Base-by-base conservation (phyloP, 2,113 vertebrate species). In the Phalacrocorax brasilianus region DNA sequence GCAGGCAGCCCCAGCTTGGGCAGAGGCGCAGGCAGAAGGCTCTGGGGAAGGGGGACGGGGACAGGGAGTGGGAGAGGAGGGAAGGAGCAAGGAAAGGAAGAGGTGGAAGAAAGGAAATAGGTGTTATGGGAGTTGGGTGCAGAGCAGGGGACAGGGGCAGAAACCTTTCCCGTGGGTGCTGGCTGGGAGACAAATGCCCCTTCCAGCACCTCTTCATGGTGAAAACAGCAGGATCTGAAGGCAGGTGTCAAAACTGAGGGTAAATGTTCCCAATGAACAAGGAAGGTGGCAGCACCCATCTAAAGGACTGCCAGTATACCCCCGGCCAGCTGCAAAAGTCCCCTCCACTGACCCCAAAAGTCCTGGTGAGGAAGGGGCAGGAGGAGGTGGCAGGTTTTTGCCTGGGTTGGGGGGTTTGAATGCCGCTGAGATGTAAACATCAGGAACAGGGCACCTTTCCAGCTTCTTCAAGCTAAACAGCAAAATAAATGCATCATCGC, bases 101-200 rank as follows among this genome's bases (percentile, higher is more conserved):
- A 45, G 71, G 9, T 8, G n/a, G 66, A 85, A 58, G 42, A 8
- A 33, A 44, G 12, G 58, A 71, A 53, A n/a, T 2, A 16, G 52
- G 12, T 17, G 50, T 32, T 33, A 5, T 0, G 0, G 85, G 70
- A 53, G 52, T 2, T 23, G 2, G 33, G 55, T 28, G 50, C 0
- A 0, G 68, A 40, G 74, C 38, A 55, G 61, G 72, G 49, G 21
- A 27, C 21, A 4, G 55, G 52, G 78, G 18, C 0, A 0, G 23
- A 33, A 85, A 14, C 26, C 15, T 35, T 30, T 35, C n/a, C 59
- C 12, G 4, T 14, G 28, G 26, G 30, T 52, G 28, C 21, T 52
- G 28, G 5, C 28, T 1, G 0, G 7, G 74, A 2, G 18, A 12
- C 26, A 44, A 1, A 33, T 8, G 26, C 11, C 24, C 20, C 2